Base-by-base conservation (phyloP, 2,797 vertebrate species). In the Danio aesculapii region DNA sequence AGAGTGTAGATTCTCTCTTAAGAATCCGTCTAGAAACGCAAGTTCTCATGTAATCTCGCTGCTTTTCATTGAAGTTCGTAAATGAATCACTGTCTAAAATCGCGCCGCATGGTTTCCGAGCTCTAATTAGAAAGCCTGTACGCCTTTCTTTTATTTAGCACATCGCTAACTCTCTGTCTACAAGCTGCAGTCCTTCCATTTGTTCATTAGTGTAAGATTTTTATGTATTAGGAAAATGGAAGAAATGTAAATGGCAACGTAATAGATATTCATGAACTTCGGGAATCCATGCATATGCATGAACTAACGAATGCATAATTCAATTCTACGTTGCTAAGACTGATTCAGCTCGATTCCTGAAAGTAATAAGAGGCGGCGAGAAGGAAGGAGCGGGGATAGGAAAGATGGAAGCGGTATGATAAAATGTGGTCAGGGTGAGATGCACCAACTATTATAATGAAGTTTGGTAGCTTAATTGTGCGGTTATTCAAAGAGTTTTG, bases 181-280 rank as follows among this genome's bases (percentile, higher is more conserved):
- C 78, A 55, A 53, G 67, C 78, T 68, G 77, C 69, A 76, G 70
- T 73, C 86, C 67, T 69, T 79, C 75, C 83, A 84, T 84, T 84
- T 87, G 72, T 82, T 85, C 84, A 85, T 80, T 83, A 85, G 71
- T 59, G 73, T 62, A 58, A 52, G 72, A 71, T 74, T 81, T 84
- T 85, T 85, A 84, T 86, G 71, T 84, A 79, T 83, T 76, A 71
- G 68, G 84, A 84, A 83, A 83, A 83, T 77, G 77, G 79, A 74
- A 76, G 64, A 72, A 80, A 78, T 64, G 81, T 80, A 83, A 84
- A 81, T 75, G 68, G 79, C 72, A 82, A 78, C 70, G 68, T 80
- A 84, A 84, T 82, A 87, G 84, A 85, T 87, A 87, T 87, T 85
- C 84, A 85, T 87, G 84, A 87, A 83, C 71, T 86, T 83, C 64